Conservation (phyloP, 2,888 invertebrate species). For the Nowickia ferox region DNA sequence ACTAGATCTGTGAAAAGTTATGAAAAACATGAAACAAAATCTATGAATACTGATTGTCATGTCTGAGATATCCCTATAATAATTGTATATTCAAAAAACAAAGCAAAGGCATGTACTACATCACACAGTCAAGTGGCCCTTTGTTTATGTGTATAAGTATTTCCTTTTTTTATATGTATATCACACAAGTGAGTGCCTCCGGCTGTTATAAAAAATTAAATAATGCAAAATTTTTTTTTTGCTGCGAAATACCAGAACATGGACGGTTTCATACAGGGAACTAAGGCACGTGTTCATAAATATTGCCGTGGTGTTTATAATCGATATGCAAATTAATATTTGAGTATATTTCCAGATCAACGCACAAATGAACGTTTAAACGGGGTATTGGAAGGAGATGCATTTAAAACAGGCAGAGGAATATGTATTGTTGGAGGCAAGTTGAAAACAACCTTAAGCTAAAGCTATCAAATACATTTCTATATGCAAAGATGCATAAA, state of each 20-base stretch:
- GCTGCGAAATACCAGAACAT: slow-evolving; percentile 44
- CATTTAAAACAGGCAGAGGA: slow-evolving; percentile 6
- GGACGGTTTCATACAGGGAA: slow-evolving; percentile 45
- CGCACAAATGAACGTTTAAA: slow-evolving; percentile 60
- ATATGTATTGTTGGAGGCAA: slow-evolving; percentile 31
- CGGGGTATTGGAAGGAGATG: slow-evolving; percentile 1
- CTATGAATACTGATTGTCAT: slow-evolving; percentile 28
- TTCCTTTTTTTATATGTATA: neutral
- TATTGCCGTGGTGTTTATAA: slow-evolving; percentile 59
- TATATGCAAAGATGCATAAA: neutral
- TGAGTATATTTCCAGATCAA: slow-evolving; percentile 67
- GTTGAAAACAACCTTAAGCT: slow-evolving; percentile 56
- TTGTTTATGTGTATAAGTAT: neutral
- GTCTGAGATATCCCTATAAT: neutral
- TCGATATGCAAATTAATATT: slow-evolving; percentile 72
- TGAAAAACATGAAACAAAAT: neutral
- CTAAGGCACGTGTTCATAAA: slow-evolving; percentile 61
- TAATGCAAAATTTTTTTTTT: neutral
- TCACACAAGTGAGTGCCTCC: slow-evolving; percentile 34
- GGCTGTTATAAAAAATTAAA: slow-evolving; percentile 23
- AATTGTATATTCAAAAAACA: neutral
- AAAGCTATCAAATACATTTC: slow-evolving; percentile 43
- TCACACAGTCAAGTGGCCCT: slow-evolving; percentile 37
- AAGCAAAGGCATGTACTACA: neutral
- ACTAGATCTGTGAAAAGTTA: too few relatives aligned